phyloP scores from a whole-genome alignment of 37 sponge, comb jelly and placozoan species.

The Spongilla lacustris region DNA sequence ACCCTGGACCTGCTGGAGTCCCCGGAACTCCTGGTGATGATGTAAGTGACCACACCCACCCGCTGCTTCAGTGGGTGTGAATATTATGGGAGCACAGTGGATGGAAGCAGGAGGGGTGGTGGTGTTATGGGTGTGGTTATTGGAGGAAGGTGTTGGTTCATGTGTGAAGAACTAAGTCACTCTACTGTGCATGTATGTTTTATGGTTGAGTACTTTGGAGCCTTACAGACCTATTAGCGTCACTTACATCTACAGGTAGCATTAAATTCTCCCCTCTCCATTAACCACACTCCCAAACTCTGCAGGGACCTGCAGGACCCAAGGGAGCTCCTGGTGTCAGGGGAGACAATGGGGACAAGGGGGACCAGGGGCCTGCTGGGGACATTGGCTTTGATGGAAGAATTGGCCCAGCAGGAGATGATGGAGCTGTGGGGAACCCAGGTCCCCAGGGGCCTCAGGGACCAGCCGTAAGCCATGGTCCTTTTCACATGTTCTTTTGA shows the following conservation, averaged over 20 bases:
- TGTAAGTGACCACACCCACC: slow-evolving; percentile 22
- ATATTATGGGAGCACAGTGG: too few relatives aligned
- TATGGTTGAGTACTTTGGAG: too few relatives aligned
- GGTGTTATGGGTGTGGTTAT: too few relatives aligned
- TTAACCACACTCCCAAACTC: too few relatives aligned
- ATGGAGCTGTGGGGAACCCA: slow-evolving; percentile 62
- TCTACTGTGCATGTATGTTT: too few relatives aligned
- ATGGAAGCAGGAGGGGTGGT: too few relatives aligned
- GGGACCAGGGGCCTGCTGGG: slow-evolving; percentile 45
- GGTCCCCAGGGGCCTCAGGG: slow-evolving; percentile 68
- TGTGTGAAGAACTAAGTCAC: too few relatives aligned
- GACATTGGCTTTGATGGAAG: slow-evolving; percentile 56
- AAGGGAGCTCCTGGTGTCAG: slow-evolving; percentile 50
- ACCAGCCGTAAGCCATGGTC: slow-evolving; percentile 9
- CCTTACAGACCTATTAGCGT: too few relatives aligned
- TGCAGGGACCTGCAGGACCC: slow-evolving; percentile 50
- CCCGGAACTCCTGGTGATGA: slow-evolving; percentile 38
- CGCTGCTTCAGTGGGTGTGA: background rate
- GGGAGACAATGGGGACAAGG: slow-evolving; percentile 70
- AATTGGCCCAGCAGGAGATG: slow-evolving; percentile 32
- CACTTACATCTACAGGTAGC: too few relatives aligned
- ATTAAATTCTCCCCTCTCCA: too few relatives aligned
- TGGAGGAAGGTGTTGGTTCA: too few relatives aligned
- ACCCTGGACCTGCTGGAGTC: slow-evolving; percentile 51
- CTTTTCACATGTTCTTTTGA: too few relatives aligned